These are phyloP conservation scores for Aquatica leii DNA, from an alignment of 2,888 invertebrate genomes.

Conservation along the genomic window DNA sequence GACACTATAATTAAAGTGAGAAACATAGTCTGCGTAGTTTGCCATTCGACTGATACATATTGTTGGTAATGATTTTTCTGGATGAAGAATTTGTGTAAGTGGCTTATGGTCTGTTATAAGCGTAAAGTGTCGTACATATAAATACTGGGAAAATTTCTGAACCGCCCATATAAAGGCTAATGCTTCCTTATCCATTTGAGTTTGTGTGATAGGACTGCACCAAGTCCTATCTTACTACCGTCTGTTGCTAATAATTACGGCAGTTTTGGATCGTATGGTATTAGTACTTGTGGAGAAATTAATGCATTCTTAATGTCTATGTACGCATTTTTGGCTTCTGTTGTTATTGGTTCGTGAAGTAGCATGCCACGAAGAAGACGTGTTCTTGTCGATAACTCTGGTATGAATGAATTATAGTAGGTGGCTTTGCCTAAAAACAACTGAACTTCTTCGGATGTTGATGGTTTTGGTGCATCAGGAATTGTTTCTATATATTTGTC, in stretches of 20 bases:
- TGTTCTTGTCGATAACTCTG: slow-evolving; percentile 7
- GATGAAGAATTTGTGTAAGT: slow-evolving; percentile 38
- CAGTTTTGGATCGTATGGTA: background rate
- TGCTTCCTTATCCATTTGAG: slow-evolving; percentile 40
- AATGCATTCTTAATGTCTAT: background rate
- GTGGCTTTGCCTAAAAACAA: slow-evolving; percentile 29
- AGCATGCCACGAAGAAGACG: slow-evolving; percentile 30
- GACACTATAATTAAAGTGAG: background rate
- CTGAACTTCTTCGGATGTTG: slow-evolving; percentile 9
- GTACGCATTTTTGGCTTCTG: background rate
- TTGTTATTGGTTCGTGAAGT: slow-evolving; percentile 25
- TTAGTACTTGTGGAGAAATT: background rate
- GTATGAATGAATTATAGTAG: slow-evolving; percentile 4
- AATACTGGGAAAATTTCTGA: slow-evolving; percentile 30
- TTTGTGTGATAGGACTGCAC: slow-evolving; percentile 35
- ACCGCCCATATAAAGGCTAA: slow-evolving; percentile 31
- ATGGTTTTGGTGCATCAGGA: slow-evolving; percentile 32
- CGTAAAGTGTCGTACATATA: slow-evolving; percentile 36
- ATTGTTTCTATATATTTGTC: slow-evolving; percentile 30
- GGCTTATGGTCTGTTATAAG: slow-evolving; percentile 39
- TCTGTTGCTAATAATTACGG: slow-evolving; percentile 30
- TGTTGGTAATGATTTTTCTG: slow-evolving; percentile 32
- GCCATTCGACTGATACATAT: slow-evolving; percentile 40
- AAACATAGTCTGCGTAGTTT: background rate
- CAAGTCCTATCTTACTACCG: slow-evolving; percentile 31